These are phyloP conservation scores for Xestia sexstrigata DNA, from an alignment of 2,888 invertebrate species.

Conservation along the genomic window DNA sequence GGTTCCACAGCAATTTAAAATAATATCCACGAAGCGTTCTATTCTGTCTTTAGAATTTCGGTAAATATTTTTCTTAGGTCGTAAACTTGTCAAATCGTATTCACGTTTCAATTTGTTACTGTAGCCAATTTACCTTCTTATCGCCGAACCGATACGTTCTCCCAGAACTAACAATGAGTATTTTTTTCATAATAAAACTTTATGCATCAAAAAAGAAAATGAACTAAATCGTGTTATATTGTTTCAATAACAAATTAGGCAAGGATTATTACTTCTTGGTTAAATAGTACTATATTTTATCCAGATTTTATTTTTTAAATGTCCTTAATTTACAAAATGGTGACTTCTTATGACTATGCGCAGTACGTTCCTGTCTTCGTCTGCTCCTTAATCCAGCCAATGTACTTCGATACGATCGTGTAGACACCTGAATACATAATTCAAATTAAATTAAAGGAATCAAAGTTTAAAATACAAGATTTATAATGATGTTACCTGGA, in stretches of 20 bases:
- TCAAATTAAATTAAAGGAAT: neutral
- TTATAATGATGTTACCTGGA: conserved; percentile 80
- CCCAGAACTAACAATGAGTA: conserved; percentile 43
- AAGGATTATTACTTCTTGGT: conserved; percentile 36
- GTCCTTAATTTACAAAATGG: conserved; percentile 53
- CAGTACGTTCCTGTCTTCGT: conserved; percentile 84
- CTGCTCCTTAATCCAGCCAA: conserved; percentile 88
- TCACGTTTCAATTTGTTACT: conserved; percentile 64
- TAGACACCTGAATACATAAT: conserved; percentile 88
- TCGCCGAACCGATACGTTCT: conserved; percentile 59
- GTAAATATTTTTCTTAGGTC: conserved; percentile 54
- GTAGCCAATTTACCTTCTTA: conserved; percentile 65
- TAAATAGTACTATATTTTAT: conserved; percentile 40
- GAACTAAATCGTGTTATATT: conserved; percentile 45
- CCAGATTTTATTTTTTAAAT: conserved; percentile 46
- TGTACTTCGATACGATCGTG: conserved; percentile 89
- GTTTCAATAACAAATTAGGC: conserved; percentile 42
- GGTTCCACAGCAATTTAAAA: conserved; percentile 12
- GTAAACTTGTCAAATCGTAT: conserved; percentile 60
- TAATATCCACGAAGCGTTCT: conserved; percentile 27
- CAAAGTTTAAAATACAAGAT: neutral
- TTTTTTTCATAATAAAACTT: conserved; percentile 38
- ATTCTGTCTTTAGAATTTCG: conserved; percentile 42
- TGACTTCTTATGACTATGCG: conserved; percentile 69
- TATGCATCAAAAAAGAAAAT: conserved; percentile 40